phyloP scores from a whole-genome alignment of 2,113 vertebrate genomes.

The Indicator indicator region DNA sequence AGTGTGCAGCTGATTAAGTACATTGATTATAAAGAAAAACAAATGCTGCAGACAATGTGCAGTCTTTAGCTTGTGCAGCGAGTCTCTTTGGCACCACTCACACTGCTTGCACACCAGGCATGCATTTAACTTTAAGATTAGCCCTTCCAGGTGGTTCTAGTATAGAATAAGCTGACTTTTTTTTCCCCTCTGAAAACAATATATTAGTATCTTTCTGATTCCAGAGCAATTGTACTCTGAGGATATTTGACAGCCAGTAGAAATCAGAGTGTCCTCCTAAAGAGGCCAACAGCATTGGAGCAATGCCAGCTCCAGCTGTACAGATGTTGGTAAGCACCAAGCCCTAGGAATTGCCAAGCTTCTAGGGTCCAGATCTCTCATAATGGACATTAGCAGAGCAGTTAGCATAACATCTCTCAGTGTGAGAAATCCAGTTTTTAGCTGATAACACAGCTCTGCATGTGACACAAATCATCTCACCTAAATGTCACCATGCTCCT shows the following conservation, averaged over 20 bases:
- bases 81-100: background rate
- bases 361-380: background rate
- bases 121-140: background rate
- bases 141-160: background rate
- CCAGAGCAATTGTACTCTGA: background rate
- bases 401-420: background rate
- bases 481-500: background rate
- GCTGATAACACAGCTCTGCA: background rate
- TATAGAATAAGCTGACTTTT: background rate
- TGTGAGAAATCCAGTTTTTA: conserved; percentile 8
- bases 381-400: background rate
- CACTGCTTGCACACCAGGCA: background rate
- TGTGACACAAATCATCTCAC: background rate
- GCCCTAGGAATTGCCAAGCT: background rate
- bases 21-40: conserved; percentile 27
- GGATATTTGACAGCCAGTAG: background rate
- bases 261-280: background rate
- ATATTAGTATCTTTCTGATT: background rate
- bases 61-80: background rate
- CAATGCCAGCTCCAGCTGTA: background rate
- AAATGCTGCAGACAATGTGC: background rate
- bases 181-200: background rate
- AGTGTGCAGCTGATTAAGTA: conserved; percentile 31
- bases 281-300: background rate
- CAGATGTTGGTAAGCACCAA: background rate